Evolutionary conservation across 1,140 invertebrate genomes (phyloP).

Genomic region (Brevipalpus yothersi): DNA sequence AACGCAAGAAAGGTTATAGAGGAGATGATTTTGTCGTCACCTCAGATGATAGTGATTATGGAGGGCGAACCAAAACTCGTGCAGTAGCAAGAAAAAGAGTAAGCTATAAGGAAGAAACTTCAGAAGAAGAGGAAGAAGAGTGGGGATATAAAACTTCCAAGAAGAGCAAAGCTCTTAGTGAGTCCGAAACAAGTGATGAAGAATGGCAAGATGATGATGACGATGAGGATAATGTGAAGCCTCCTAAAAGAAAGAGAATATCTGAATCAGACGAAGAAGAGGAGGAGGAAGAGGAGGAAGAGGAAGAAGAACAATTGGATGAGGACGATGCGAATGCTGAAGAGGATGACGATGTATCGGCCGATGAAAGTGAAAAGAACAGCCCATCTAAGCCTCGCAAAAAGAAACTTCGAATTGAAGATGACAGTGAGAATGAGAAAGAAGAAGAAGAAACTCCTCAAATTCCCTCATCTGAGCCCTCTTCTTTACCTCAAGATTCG

Average conservation of each 20-base stretch:
- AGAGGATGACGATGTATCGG: conserved; percentile 6
- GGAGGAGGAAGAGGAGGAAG: conserved; percentile 18
- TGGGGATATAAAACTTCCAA: conserved; percentile 23
- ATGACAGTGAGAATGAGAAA: no score
- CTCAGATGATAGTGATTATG: conserved; percentile 3
- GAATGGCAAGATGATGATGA: conserved; percentile 25
- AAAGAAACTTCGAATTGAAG: no score
- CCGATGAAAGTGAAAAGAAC: neutral
- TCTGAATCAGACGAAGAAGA: conserved; percentile 10
- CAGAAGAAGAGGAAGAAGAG: conserved; percentile 24
- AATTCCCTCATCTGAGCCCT: neutral
- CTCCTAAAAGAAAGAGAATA: conserved; percentile 15
- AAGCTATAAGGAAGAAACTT: conserved; percentile 16
- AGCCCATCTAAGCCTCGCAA: neutral
- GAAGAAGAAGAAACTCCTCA: neutral
- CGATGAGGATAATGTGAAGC: conserved; percentile 10
- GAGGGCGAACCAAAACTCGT: neutral
- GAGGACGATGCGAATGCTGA: conserved; percentile 12
- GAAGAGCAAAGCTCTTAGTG: conserved; percentile 12
- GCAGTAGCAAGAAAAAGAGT: conserved; percentile 12
- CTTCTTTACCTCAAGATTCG: no score
- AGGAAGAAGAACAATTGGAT: conserved; percentile 28
- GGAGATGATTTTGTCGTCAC: neutral
- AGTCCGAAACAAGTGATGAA: conserved; percentile 22
- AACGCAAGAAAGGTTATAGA: conserved; percentile 1